Base-by-base conservation (phyloP, 1,140 invertebrate genomes). In the Drosophila arizonae region DNA sequence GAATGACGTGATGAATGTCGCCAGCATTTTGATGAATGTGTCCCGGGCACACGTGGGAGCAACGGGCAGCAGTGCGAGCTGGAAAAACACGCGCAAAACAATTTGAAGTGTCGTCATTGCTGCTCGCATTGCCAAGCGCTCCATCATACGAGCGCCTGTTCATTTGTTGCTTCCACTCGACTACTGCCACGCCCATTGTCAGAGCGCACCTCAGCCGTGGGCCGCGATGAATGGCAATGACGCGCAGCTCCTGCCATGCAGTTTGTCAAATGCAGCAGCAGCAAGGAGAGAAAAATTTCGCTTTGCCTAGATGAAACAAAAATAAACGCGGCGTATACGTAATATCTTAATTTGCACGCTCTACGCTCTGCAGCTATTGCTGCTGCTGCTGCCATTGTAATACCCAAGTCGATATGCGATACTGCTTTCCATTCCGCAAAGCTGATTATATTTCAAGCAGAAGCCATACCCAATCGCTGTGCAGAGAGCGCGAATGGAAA, bases 1-100 rank as follows among this genome's bases (percentile, higher is more conserved):
- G 82, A 87, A 86, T 87, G 82, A 87, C 79, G 76, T 87, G 84
- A 87, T 87, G 82, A 87, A 87, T 87, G 82, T 87, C 79, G 57
- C 74, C 76, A 77, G 69, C 15, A 48, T 82, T 87, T 73, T 88
- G 82, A 87, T 69, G 82, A 88, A 87, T 87, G 79, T 41, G 65
- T 50, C 63, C 64, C 71, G 65, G 8, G n/a, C n/a, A 15, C 1
- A 39, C 36, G 36, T 39, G 48, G 36, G 39, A 21, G 55, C 4
- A 15, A 11, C 30, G 4, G 15, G 17, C 17, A 6, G 55, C 1
- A 13, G 1, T 11, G 21, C 11, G 6, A 56, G 36, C 26, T 17
- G 60, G 61, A 58, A 45, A 39, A 43, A 24, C 54, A 39, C 51
- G 45, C 67, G 74, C 78, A 70, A 81, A 86, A 87, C 81, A 81